Percentiles rank a stretch among this genome's conserved stretches.
These are phyloP conservation scores for Crypturellus tataupa DNA, from an alignment of 2,797 vertebrate genomes.

Conservation along the genomic window DNA sequence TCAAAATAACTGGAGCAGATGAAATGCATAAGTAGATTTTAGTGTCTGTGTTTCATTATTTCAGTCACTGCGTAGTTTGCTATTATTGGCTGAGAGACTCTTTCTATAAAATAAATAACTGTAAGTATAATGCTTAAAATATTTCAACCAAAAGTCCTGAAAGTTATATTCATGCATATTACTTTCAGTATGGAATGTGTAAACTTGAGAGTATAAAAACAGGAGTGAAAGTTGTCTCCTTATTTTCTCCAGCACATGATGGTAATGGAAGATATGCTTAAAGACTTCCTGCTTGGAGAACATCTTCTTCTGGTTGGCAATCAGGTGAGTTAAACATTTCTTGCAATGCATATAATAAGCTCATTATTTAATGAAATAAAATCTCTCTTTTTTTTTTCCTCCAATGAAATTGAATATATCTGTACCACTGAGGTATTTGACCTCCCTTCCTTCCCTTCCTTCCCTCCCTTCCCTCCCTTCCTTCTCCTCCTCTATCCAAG, in stretches of 20 bases:
- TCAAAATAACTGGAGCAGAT: neutral
- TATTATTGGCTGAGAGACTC: neutral
- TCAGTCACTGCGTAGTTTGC: neutral
- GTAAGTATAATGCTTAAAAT: neutral
- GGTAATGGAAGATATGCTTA: slow-evolving; percentile 98
- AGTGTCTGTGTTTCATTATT: neutral
- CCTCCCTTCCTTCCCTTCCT: too few relatives aligned
- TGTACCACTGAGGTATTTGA: neutral
- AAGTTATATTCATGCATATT: neutral
- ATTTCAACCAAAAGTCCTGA: neutral
- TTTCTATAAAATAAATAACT: neutral
- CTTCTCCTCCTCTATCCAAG: neutral
- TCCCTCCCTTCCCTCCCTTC: too few relatives aligned
- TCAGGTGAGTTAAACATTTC: slow-evolving; percentile 87
- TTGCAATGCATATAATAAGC: neutral
- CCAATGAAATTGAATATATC: neutral
- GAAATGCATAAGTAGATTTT: neutral
- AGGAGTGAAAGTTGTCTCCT: neutral
- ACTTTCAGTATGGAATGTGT: neutral
- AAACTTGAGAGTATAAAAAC: neutral
- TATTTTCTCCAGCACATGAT: slow-evolving; percentile 88
- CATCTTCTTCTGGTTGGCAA: slow-evolving; percentile 96
- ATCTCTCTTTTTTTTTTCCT: neutral
- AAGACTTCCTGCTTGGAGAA: slow-evolving; percentile 96
- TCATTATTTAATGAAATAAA: neutral